Conservation (phyloP, 2,113 vertebrate genomes). For the Aptenodytes forsteri region DNA sequence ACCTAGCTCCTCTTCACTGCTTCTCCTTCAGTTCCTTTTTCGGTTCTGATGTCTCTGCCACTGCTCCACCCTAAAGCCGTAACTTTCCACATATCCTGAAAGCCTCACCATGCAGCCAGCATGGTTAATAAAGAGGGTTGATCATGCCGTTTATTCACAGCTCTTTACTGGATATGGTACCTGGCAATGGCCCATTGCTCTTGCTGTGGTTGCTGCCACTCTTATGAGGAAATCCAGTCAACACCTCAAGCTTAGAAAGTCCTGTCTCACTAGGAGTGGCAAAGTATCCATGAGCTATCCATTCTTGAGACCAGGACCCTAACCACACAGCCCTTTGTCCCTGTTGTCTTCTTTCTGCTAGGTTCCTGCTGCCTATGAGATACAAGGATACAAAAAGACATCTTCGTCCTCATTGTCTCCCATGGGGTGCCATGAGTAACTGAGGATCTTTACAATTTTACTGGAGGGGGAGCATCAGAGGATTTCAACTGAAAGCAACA, state of each 20-base stretch:
- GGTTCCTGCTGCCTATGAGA: neutral
- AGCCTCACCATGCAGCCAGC: neutral
- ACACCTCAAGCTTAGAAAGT: neutral
- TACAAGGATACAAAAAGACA: neutral
- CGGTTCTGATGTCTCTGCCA: neutral
- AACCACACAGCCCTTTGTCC: neutral
- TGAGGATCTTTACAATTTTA: neutral
- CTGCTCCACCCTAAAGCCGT: neutral
- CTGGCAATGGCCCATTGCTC: neutral
- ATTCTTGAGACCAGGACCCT: neutral
- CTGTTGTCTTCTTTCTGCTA: neutral
- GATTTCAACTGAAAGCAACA: neutral
- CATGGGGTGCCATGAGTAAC: neutral
- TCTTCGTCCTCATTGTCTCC: neutral
- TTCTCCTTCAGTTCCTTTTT: neutral
- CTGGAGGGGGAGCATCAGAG: neutral
- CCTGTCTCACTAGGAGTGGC: neutral
- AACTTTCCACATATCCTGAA: neutral
- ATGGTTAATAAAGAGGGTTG: neutral
- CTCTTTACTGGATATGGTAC: neutral
- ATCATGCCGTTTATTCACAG: neutral
- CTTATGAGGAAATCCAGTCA: neutral
- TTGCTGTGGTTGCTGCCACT: neutral
- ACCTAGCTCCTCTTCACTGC: neutral
- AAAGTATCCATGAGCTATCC: neutral